Percentiles rank a stretch among this genome's conserved stretches.
phyloP scores from a whole-genome alignment of 2,113 vertebrate genomes.

The Myotis brandtii region DNA sequence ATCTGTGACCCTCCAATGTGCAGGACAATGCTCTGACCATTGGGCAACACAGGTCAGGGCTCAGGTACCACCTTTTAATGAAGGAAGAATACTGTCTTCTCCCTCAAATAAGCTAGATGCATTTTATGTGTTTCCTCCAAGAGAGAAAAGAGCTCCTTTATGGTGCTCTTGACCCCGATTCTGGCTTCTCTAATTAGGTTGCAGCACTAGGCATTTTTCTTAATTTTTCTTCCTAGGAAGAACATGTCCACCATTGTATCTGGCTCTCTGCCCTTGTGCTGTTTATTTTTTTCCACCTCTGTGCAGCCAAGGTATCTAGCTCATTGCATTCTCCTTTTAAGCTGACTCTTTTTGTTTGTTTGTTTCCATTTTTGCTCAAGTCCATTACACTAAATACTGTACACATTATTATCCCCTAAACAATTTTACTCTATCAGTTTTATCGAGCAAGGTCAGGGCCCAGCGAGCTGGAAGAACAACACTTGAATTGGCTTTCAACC shows the following conservation, averaged over 20 bases:
- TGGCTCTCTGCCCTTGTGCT: background rate
- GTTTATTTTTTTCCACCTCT: background rate
- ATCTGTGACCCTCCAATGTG: too few species aligned
- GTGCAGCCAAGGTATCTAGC: background rate
- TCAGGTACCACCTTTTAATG: background rate
- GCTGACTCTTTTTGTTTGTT: conserved; percentile 55
- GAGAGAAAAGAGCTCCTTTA: background rate
- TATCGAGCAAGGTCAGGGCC: conserved; percentile 76
- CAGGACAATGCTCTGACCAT: too few species aligned
- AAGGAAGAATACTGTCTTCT: background rate
- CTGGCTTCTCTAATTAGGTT: background rate
- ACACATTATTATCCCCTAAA: conserved; percentile 74
- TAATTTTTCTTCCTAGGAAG: background rate
- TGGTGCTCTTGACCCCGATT: background rate
- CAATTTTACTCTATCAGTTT: conserved; percentile 81
- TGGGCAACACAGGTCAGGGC: too few species aligned
- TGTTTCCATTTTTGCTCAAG: conserved; percentile 73
- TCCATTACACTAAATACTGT: conserved; percentile 77
- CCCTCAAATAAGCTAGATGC: too few species aligned
- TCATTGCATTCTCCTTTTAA: conserved; percentile 55
- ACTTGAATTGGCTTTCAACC: conserved; percentile 36
- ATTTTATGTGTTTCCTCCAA: background rate
- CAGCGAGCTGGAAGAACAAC: conserved; percentile 77
- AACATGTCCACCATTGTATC: background rate
- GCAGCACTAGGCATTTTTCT: background rate